Conservation (phyloP, 37 sponge, comb jelly and placozoan species). For the Corticium candelabrum region DNA sequence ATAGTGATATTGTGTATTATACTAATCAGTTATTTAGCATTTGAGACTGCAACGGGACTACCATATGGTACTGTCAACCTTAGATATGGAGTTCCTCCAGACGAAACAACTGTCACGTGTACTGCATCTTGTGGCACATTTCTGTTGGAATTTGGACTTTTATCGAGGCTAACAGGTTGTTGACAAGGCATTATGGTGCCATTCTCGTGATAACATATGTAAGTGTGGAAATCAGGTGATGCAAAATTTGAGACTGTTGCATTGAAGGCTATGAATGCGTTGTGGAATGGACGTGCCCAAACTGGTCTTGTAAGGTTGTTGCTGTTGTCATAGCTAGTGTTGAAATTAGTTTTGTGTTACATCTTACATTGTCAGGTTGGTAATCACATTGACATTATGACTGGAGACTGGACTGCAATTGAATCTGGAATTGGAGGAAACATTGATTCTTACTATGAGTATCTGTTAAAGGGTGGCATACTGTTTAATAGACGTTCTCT, state of each 20-base stretch:
- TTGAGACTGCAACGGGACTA: conserved; percentile 58
- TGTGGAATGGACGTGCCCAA: conserved; percentile 32
- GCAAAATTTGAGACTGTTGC: conserved; percentile 48
- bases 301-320: conserved; percentile 22
- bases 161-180: conserved; percentile 63
- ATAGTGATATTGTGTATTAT: not conserved
- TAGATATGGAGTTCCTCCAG: conserved; percentile 41
- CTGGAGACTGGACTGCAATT: conserved; percentile 40
- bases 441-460: conserved; percentile 64
- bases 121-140: conserved; percentile 52
- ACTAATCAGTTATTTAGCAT: conserved; percentile 17
- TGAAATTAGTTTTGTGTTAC: not conserved
- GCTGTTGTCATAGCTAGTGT: not conserved
- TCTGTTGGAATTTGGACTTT: conserved; percentile 53
- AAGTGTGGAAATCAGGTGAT: no score
- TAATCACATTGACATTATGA: conserved; percentile 55
- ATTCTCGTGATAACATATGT: no score
- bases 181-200: no score
- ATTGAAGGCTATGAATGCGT: conserved; percentile 25
- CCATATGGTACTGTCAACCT: conserved; percentile 66
- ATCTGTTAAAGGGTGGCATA: conserved; percentile 48
- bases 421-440: conserved; percentile 48
- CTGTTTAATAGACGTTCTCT: conserved; percentile 7
- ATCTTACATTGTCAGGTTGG: conserved; percentile 34
- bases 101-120: conserved; percentile 53